phyloP scores from a whole-genome alignment of 2,797 vertebrate genomes.

The Cryptoprocta ferox region DNA sequence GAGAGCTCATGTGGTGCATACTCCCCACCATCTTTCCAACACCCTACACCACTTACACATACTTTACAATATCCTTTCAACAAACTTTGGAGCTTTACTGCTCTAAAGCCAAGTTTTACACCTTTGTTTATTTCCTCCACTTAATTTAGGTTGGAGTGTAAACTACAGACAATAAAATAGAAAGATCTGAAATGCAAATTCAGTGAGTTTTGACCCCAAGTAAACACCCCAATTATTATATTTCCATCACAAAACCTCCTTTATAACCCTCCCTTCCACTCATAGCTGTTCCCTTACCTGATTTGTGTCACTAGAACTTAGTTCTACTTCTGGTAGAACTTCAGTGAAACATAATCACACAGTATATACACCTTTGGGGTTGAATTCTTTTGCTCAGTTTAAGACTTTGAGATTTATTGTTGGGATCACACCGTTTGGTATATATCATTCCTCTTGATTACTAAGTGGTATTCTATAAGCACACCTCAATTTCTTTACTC shows the following conservation, averaged over 20 bases:
- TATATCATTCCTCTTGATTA: neutral
- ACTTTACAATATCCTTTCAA: neutral
- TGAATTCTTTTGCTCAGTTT: neutral
- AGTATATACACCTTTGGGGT: neutral
- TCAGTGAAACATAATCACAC: neutral
- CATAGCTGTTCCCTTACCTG: neutral
- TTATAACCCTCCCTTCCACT: neutral
- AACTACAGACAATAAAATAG: neutral
- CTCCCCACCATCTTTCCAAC: neutral
- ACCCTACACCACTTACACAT: too few relatives aligned
- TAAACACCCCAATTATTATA: neutral
- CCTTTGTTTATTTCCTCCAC: neutral
- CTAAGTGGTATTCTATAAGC: neutral
- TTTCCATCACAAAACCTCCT: neutral
- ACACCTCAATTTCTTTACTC: neutral
- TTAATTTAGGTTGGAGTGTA: neutral
- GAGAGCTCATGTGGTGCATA: fast-evolving
- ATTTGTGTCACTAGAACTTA: neutral
- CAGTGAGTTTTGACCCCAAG: neutral
- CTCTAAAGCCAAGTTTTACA: neutral
- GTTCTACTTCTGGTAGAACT: neutral
- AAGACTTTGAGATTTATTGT: neutral
- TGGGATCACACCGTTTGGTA: neutral
- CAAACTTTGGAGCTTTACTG: neutral
- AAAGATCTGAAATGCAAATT: neutral